These are phyloP conservation scores for Naja naja DNA, from an alignment of 2,113 vertebrate species.

Conservation along the genomic window DNA sequence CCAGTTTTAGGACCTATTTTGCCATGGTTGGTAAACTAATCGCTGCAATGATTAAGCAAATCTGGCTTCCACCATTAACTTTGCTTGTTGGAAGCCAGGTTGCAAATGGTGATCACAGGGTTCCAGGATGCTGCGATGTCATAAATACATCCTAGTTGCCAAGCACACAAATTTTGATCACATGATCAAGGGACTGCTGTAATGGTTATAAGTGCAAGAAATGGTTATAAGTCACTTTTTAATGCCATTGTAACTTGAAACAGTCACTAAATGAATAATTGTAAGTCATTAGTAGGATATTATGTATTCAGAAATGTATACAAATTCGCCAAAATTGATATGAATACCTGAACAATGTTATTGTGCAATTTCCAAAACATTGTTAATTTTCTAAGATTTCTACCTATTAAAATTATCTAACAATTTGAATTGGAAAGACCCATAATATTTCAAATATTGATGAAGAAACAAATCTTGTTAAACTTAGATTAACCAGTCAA, in stretches of 20 bases:
- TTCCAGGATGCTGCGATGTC: not conserved
- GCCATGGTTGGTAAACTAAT: not conserved
- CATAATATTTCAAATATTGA: not conserved
- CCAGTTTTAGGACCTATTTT: not conserved
- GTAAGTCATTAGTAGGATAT: not conserved
- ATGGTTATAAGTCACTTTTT: not conserved
- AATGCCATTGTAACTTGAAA: not conserved
- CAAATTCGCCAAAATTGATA: not conserved
- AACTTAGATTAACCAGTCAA: not conserved
- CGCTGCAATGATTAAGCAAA: not conserved
- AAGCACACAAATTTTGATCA: not conserved
- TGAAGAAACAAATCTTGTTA: not conserved
- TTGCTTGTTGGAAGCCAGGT: not conserved
- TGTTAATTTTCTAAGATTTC: not conserved
- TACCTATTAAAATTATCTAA: not conserved
- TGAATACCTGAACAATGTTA: not conserved
- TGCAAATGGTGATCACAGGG: not conserved
- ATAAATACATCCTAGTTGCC: not conserved
- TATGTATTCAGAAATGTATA: not conserved
- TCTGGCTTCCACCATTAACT: not conserved
- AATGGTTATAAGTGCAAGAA: not conserved
- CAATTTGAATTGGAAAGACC: not conserved
- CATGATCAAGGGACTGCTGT: not conserved
- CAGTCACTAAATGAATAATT: not conserved
- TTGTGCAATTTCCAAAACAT: not conserved